These are phyloP conservation scores for Agrotis clavis DNA, from an alignment of 2,888 invertebrate genomes.

Conservation along the genomic window DNA sequence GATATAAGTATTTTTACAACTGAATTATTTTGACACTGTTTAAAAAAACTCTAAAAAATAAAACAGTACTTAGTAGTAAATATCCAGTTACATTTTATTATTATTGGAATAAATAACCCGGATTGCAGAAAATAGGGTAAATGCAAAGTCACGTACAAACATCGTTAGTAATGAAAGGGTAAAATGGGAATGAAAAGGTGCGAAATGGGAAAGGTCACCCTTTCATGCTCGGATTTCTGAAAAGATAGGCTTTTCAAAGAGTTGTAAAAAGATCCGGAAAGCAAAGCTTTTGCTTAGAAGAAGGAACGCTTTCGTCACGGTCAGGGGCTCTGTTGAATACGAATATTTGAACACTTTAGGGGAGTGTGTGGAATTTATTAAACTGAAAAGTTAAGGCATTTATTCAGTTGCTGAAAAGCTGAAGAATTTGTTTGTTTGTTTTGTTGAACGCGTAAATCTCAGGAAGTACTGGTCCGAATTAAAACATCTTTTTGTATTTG, in stretches of 20 bases:
- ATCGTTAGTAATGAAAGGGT: conserved; percentile 36
- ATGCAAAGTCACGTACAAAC: conserved; percentile 49
- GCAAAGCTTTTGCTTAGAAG: conserved; percentile 3
- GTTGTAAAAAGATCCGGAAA: conserved; percentile 1
- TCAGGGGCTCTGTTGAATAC: background rate
- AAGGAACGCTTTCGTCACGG: conserved; percentile 1
- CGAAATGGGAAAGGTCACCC: conserved; percentile 43
- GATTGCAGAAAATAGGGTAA: conserved; percentile 20
- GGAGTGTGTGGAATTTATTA: no score
- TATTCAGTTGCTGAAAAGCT: no score
- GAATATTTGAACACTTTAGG: no score
- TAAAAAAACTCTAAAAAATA: no score
- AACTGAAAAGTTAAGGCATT: no score
- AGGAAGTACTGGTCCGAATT: no score
- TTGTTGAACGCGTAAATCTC: no score
- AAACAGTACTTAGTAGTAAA: no score
- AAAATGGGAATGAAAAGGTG: conserved; percentile 11
- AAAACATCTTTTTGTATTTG: no score
- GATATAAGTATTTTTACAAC: no score
- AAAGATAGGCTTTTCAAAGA: conserved; percentile 36
- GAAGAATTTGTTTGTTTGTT: no score
- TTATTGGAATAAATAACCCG: background rate
- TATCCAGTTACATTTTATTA: background rate
- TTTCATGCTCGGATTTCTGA: conserved; percentile 35
- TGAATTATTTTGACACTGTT: no score